phyloP scores from a whole-genome alignment of 1,140 invertebrate genomes.

The Drosophila kikkawai region DNA sequence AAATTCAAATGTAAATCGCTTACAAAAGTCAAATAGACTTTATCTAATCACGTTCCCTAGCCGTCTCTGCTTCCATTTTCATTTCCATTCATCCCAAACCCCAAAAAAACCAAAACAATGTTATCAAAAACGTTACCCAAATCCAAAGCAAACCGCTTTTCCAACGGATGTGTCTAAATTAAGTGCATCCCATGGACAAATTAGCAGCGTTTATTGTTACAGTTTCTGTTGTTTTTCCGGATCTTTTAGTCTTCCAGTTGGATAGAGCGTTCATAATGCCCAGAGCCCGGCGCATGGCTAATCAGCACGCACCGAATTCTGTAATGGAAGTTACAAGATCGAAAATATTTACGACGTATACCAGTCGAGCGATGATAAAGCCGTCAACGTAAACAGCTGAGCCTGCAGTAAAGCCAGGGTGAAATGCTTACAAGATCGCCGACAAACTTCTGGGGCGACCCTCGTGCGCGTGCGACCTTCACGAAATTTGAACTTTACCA shows the following conservation, averaged over 20 bases:
- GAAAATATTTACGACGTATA: neutral
- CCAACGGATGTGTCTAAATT: conserved; percentile 71
- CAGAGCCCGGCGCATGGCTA: conserved; percentile 57
- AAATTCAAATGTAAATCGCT: conserved; percentile 23
- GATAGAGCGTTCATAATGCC: neutral
- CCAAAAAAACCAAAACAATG: conserved; percentile 22
- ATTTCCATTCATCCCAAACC: conserved; percentile 29
- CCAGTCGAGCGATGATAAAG: neutral
- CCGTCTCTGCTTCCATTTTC: conserved; percentile 12
- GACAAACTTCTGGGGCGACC: conserved; percentile 30
- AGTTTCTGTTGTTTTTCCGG: conserved; percentile 21
- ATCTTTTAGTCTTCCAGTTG: conserved; percentile 11
- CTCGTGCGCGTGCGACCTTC: conserved; percentile 53
- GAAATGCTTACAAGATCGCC: conserved; percentile 26
- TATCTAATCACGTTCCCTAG: conserved; percentile 47
- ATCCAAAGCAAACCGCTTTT: conserved; percentile 24
- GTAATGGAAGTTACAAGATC: conserved; percentile 14
- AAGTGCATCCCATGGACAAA: conserved; percentile 61
- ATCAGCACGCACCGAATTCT: conserved; percentile 57
- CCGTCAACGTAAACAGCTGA: conserved; percentile 50
- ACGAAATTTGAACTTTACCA: conserved; percentile 45
- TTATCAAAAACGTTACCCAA: conserved; percentile 26
- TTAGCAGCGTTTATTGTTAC: conserved; percentile 39
- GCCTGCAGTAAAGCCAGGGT: conserved; percentile 33
- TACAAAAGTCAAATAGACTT: conserved; percentile 37